Evolutionary conservation across 2,113 vertebrate species (phyloP).

Genomic region (Hoplias malabaricus): DNA sequence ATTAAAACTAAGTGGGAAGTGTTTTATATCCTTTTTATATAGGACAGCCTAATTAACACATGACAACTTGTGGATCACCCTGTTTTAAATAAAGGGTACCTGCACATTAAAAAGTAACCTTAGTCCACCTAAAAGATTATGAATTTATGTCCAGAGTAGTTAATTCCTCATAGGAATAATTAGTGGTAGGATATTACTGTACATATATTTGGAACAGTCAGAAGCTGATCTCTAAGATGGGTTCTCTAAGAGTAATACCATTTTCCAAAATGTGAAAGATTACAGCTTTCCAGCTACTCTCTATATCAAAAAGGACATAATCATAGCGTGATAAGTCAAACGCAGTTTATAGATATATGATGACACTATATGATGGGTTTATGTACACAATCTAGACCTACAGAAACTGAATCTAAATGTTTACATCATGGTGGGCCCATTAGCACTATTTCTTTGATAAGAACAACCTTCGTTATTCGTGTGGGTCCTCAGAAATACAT

Average conservation of each 20-base stretch:
- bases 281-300: no score
- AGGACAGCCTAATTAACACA: slow-evolving; percentile 55
- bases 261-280: no score
- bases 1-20: slow-evolving; percentile 55
- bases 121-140: slow-evolving; percentile 27
- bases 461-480: slow-evolving; percentile 22
- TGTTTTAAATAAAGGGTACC: slow-evolving; percentile 41
- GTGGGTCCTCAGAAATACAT: background rate
- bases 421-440: background rate
- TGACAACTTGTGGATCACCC: slow-evolving; percentile 42
- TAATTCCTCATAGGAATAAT: slow-evolving; percentile 10
- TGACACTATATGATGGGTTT: background rate
- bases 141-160: slow-evolving; percentile 11
- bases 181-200: background rate
- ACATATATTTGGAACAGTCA: background rate
- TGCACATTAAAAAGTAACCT: slow-evolving; percentile 35
- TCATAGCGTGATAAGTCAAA: background rate
- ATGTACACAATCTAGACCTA: background rate
- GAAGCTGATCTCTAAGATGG: no score
- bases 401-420: slow-evolving; percentile 3
- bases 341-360: background rate
- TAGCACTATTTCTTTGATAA: slow-evolving; percentile 13
- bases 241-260: no score
- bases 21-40: slow-evolving; percentile 54
- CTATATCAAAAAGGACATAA: no score